Evolutionary conservation across 2,888 invertebrate genomes (phyloP), one percentile per base, ranked within the genome.

Genomic region (Cremastobaeus sp.): DNA sequence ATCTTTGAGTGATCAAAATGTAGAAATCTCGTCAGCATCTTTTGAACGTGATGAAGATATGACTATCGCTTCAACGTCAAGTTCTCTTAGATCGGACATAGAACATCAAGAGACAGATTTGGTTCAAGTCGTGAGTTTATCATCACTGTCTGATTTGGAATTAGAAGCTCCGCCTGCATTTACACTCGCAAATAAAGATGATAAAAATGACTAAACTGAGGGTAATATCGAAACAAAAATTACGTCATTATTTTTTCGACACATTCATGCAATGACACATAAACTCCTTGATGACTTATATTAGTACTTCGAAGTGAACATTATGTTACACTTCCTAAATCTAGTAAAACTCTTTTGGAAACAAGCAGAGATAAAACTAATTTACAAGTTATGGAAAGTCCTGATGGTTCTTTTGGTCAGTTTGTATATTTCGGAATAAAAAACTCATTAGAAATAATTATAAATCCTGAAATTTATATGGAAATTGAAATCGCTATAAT

Each of bases 401-500:
- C 17, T 9, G 15, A 45, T 3, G 25, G 18, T 14, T 20, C 12
- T 9, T 52, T 21, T 30, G 54, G 65, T 18, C 14, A 45, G 3
- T 69, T 32, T 21, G 5, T 50, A 8, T 68, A 68, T 41, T 50
- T 59, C 9, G 59, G 68, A 5, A 50, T 68, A 3, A 21, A 52
- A 41, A 21, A 34, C 8, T 28, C 17, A 20, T 50, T 68, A 28
- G 8, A 18, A 21, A 25, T 28, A 35, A 69, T 59, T 15, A 60
- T 66, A 39, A 32, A 32, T 21, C 59, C 55, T n/a, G 14, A 35
- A 6, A 15, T 48, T 8, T 76, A 52, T 41, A 45, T 20, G 6
- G 72, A 76, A 57, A 28, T 48, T n/a, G 39, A 25, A 30, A 73
- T 73, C 14, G 9, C 4, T 25, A 25, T 72, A 14, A 17, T 68